Conservation (phyloP, 2,888 invertebrate species). For the Prenolepis imparis region DNA sequence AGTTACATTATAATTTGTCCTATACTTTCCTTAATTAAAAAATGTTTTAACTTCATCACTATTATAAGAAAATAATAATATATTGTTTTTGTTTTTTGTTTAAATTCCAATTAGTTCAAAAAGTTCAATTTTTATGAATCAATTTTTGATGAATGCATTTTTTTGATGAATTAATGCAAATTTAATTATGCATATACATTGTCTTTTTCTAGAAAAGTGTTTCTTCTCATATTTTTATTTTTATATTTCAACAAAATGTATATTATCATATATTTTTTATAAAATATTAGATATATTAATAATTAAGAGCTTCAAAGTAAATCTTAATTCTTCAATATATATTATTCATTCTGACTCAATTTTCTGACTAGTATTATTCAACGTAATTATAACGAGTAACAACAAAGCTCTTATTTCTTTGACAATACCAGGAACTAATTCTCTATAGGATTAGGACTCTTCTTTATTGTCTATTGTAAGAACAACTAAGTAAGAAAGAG, state of each 20-base stretch:
- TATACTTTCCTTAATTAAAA: not conserved
- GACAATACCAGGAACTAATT: conserved; percentile 6
- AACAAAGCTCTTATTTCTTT: not conserved
- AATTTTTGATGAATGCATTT: too few species aligned
- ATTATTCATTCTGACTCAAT: not conserved
- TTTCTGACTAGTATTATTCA: not conserved
- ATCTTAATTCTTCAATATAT: not conserved
- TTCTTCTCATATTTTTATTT: not conserved
- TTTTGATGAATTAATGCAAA: not conserved
- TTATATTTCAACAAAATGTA: not conserved
- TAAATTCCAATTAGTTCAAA: too few species aligned
- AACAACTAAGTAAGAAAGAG: not conserved
- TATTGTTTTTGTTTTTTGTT: not conserved
- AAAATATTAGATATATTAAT: not conserved
- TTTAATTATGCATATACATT: not conserved
- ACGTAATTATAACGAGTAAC: not conserved
- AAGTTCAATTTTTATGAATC: not conserved
- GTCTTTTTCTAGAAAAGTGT: not conserved
- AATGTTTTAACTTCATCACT: not conserved
- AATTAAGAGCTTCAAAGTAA: not conserved
- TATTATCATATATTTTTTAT: not conserved
- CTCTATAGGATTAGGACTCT: not conserved
- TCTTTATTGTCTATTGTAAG: conserved; percentile 4
- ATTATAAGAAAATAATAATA: not conserved
- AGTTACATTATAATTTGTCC: not conserved